phyloP scores from a whole-genome alignment of 2,797 vertebrate species.

The Schizopygopsis malacanthus region DNA sequence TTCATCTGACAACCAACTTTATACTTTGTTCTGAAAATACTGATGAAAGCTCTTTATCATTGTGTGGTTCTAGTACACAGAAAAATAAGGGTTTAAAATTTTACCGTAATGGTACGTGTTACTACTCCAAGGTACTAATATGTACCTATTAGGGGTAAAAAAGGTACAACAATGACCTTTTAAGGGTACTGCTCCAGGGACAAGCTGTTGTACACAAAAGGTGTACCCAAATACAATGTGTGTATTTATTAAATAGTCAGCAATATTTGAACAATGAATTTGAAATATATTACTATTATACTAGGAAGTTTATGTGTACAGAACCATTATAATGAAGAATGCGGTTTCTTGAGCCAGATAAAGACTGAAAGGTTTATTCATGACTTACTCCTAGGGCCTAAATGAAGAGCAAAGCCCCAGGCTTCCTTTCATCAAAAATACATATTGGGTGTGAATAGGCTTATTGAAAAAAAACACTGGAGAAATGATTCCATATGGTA shows the following conservation, averaged over 20 bases:
- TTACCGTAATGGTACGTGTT: too few relatives aligned
- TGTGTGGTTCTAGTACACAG: constrained; percentile 13
- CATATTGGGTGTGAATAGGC: too few relatives aligned
- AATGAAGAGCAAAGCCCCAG: background rate
- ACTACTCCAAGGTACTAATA: too few relatives aligned
- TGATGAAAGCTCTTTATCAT: constrained; percentile 41
- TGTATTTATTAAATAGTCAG: too few relatives aligned
- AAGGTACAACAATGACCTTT: too few relatives aligned
- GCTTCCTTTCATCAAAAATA: background rate
- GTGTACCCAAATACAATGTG: too few relatives aligned
- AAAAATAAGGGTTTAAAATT: too few relatives aligned
- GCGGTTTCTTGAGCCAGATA: background rate
- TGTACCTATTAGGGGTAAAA: too few relatives aligned
- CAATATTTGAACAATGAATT: background rate
- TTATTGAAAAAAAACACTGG: background rate
- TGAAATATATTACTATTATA: background rate
- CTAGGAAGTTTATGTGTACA: background rate
- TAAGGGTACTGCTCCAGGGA: too few relatives aligned
- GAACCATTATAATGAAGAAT: background rate
- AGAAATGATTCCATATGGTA: background rate
- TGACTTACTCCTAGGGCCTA: background rate
- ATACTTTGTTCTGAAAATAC: background rate
- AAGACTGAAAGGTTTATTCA: background rate
- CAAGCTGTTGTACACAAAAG: too few relatives aligned
- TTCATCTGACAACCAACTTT: constrained; percentile 15